Percentiles rank a stretch among this genome's conserved stretches.
Evolutionary conservation across 2,113 vertebrate genomes (phyloP).

Genomic region (Pollimyrus isidori): DNA sequence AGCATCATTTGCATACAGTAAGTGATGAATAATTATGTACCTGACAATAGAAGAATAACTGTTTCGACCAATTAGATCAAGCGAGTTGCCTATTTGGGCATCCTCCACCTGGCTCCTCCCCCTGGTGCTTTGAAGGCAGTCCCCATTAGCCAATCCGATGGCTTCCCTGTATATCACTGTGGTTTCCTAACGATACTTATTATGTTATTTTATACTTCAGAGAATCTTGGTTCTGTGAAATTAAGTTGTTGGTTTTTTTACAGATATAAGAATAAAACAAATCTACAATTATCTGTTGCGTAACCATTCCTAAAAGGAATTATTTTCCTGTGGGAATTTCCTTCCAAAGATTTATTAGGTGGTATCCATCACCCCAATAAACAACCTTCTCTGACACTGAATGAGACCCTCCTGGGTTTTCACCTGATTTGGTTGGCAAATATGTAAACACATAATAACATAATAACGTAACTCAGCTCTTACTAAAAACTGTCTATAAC

Average conservation of each 20-base stretch:
- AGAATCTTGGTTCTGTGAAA: neutral
- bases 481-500: neutral
- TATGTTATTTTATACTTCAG: neutral
- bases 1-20: neutral
- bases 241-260: neutral
- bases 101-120: neutral
- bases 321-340: neutral
- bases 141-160: neutral
- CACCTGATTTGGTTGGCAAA: neutral
- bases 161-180: neutral
- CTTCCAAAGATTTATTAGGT: neutral
- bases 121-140: neutral
- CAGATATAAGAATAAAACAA: neutral
- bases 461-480: neutral
- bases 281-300: neutral
- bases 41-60: neutral
- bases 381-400: neutral
- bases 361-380: neutral
- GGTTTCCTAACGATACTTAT: neutral
- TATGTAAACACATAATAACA: neutral
- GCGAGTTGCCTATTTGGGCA: neutral
- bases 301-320: neutral
- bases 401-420: neutral
- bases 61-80: neutral
- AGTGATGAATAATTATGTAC: neutral